phyloP scores from a whole-genome alignment of 2,888 invertebrate species.

The Phyllotreta cruciferae region DNA sequence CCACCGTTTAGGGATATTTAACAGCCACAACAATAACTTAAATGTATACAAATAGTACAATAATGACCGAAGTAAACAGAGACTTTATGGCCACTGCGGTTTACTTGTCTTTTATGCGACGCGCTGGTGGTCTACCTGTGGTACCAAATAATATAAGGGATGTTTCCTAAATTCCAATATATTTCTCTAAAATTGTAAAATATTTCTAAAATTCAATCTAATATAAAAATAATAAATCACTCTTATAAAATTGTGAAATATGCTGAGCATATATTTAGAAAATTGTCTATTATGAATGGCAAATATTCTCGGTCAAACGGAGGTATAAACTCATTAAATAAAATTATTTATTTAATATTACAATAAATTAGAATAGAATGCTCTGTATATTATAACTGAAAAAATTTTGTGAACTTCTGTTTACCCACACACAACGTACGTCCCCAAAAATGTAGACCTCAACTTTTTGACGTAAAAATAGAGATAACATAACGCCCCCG shows the following conservation, averaged over 20 bases:
- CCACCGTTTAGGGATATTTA: slow-evolving; percentile 48
- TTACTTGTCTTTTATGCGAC: slow-evolving; percentile 46
- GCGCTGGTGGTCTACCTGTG: slow-evolving; percentile 41
- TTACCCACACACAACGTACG: slow-evolving; percentile 28
- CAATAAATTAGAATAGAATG: neutral
- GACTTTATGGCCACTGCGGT: slow-evolving; percentile 54
- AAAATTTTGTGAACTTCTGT: slow-evolving; percentile 32
- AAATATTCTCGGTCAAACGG: too few relatives aligned
- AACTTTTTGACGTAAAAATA: slow-evolving; percentile 32
- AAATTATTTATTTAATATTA: neutral
- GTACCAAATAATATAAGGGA: slow-evolving; percentile 34
- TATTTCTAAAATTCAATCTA: slow-evolving; percentile 1
- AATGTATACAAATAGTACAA: slow-evolving; percentile 59
- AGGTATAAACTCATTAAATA: neutral
- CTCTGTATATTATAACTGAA: slow-evolving; percentile 1
- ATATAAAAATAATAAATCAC: neutral
- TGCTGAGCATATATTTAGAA: too few relatives aligned
- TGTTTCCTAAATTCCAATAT: neutral
- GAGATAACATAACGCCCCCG: slow-evolving; percentile 30
- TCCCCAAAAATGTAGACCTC: slow-evolving; percentile 35
- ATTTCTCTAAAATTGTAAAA: slow-evolving; percentile 17
- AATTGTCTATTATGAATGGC: too few relatives aligned
- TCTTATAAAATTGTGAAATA: too few relatives aligned
- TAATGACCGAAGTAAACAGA: slow-evolving; percentile 58
- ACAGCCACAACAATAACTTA: slow-evolving; percentile 50